Conservation (phyloP, 2,113 vertebrate genomes). For the Microcebus lehilahytsara region DNA sequence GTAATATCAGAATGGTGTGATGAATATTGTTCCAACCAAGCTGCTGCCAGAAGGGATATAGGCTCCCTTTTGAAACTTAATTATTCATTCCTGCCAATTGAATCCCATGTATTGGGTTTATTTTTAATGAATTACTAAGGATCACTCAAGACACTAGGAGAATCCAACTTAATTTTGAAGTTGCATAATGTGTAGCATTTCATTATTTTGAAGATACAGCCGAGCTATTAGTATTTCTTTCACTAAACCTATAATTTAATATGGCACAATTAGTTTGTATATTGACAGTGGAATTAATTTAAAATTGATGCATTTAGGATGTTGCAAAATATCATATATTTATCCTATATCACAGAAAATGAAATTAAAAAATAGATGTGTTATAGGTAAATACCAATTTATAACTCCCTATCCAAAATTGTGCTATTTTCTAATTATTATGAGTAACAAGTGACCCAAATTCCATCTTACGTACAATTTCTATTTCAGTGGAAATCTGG, state of each 20-base stretch:
- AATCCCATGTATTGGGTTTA: constrained; percentile 52
- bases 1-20: neutral
- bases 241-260: constrained; percentile 35
- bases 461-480: constrained; percentile 29
- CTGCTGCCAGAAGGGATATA: neutral
- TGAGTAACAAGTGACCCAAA: constrained; percentile 39
- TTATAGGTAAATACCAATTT: constrained; percentile 36
- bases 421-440: neutral
- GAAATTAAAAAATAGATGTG: constrained; percentile 40
- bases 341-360: constrained; percentile 24
- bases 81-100: constrained; percentile 46
- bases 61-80: constrained; percentile 15
- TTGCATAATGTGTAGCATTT: constrained; percentile 57
- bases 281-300: constrained; percentile 53
- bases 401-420: neutral
- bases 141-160: constrained; percentile 31
- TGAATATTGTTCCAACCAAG: neutral
- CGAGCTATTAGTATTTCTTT: constrained; percentile 52
- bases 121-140: constrained; percentile 69
- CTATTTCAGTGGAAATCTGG: constrained; percentile 49
- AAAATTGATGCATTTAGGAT: constrained; percentile 34
- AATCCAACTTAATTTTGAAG: constrained; percentile 58
- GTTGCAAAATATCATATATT: constrained; percentile 12
- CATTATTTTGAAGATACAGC: constrained; percentile 62
- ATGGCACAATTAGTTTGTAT: constrained; percentile 10